These are phyloP conservation scores for Syrphus vitripennis DNA, from an alignment of 2,888 invertebrate species.

Conservation along the genomic window DNA sequence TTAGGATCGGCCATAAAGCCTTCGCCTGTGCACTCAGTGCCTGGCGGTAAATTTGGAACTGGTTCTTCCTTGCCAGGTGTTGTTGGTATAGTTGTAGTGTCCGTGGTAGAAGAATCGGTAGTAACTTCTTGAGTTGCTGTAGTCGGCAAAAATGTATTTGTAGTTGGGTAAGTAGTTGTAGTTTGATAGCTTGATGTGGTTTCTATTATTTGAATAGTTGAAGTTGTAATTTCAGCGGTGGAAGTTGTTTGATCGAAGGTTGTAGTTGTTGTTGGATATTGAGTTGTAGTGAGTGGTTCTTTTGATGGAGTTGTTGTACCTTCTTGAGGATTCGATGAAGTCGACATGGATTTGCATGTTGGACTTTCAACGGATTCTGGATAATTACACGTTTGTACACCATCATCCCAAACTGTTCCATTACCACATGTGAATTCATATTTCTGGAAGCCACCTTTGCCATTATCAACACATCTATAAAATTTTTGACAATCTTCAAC, in stretches of 20 bases:
- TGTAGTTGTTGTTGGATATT: slow-evolving; percentile 15
- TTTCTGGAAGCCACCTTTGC: slow-evolving; percentile 84
- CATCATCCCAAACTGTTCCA: slow-evolving; percentile 85
- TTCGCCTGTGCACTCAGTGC: slow-evolving; percentile 82
- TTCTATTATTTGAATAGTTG: slow-evolving; percentile 22
- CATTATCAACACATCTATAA: slow-evolving; percentile 86
- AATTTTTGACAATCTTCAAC: slow-evolving; percentile 84
- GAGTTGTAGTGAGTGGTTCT: neutral
- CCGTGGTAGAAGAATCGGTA: slow-evolving; percentile 72
- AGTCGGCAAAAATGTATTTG: slow-evolving; percentile 39
- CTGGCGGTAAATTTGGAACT: slow-evolving; percentile 77
- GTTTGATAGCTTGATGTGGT: slow-evolving; percentile 45
- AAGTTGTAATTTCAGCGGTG: slow-evolving; percentile 15
- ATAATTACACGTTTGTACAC: slow-evolving; percentile 79
- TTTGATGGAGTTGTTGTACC: slow-evolving; percentile 26
- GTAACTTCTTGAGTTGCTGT: slow-evolving; percentile 48
- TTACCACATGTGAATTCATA: slow-evolving; percentile 86
- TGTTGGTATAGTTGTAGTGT: slow-evolving; percentile 65
- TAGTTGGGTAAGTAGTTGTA: slow-evolving; percentile 38
- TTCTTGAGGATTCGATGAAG: slow-evolving; percentile 21
- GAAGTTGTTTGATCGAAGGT: neutral
- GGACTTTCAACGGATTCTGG: slow-evolving; percentile 67
- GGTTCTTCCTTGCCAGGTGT: slow-evolving; percentile 57
- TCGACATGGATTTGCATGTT: slow-evolving; percentile 63
- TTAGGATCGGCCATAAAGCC: slow-evolving; percentile 85